A percentile compares a stretch with the other conserved stretches of the same genome.
Conservation (phyloP, 2,888 invertebrate species). For the Desoria tigrina region DNA sequence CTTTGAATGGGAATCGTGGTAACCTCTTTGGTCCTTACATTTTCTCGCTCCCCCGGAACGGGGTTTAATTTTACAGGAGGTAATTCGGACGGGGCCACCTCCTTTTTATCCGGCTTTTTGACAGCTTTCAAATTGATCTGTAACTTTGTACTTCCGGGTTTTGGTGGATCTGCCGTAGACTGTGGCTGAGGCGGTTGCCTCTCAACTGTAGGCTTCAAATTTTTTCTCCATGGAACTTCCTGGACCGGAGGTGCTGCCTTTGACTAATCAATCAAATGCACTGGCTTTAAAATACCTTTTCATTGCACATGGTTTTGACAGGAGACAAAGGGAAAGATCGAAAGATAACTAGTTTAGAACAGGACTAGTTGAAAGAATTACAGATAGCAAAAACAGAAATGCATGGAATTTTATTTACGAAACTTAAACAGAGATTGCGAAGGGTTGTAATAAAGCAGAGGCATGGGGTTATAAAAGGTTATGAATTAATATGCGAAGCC, state of each 20-base stretch:
- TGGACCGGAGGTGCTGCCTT: neutral
- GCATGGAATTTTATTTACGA: too few relatives aligned
- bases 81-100: constrained; percentile 25
- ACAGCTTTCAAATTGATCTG: constrained; percentile 49
- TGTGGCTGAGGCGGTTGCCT: neutral
- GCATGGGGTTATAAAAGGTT: constrained; percentile 1
- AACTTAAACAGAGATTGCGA: too few relatives aligned
- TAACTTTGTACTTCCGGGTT: constrained; percentile 40
- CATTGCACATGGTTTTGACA: too few relatives aligned
- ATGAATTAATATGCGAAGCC: constrained; percentile 26
- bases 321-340: too few relatives aligned
- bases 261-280: too few relatives aligned
- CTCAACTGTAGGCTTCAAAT: constrained; percentile 24
- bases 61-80: constrained; percentile 38
- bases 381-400: neutral
- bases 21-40: constrained; percentile 10
- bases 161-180: neutral
- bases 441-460: too few relatives aligned
- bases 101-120: constrained; percentile 41
- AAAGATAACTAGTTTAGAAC: too few relatives aligned
- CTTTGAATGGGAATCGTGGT: constrained; percentile 36
- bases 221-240: constrained; percentile 50
- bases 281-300: too few relatives aligned
- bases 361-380: too few relatives aligned
- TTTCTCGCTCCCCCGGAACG: constrained; percentile 10